Evolutionary conservation across 1,140 invertebrate genomes (phyloP).

Genomic region (Drosophila parvula): DNA sequence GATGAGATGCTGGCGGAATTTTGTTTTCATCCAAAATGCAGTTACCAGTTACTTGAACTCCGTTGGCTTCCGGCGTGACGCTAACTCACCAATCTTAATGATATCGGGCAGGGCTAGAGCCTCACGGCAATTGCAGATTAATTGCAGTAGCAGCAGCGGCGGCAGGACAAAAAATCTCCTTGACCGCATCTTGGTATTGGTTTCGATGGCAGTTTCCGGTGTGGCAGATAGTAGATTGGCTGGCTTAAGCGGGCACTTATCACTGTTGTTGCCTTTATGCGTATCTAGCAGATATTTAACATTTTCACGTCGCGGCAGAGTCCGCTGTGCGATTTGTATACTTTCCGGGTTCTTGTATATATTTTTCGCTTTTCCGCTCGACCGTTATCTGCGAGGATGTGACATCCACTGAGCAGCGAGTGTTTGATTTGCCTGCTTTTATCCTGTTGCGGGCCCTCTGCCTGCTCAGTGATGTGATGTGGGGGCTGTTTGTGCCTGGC

Average conservation of each 20-base stretch:
- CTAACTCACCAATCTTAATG: slow-evolving; percentile 78
- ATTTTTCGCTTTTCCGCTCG: slow-evolving; percentile 7
- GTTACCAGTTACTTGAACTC: background rate
- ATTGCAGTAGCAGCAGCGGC: slow-evolving; percentile 50
- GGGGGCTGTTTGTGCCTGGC: background rate
- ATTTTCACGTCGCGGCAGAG: slow-evolving; percentile 46
- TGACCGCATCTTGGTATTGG: slow-evolving; percentile 42
- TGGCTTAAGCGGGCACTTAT: slow-evolving; percentile 11
- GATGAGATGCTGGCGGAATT: slow-evolving; percentile 37
- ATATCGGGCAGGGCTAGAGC: slow-evolving; percentile 68
- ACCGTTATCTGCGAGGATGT: slow-evolving; percentile 53
- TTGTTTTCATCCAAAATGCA: slow-evolving; percentile 5
- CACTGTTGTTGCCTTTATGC: slow-evolving; percentile 4
- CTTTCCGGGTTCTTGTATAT: slow-evolving; percentile 8
- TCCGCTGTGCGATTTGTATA: slow-evolving; percentile 26
- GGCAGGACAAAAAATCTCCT: slow-evolving; percentile 33
- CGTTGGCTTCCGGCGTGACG: background rate
- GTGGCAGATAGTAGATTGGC: background rate
- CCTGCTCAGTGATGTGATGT: background rate
- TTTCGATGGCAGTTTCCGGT: slow-evolving; percentile 16
- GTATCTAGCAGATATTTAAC: slow-evolving; percentile 17
- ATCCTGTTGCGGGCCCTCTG: slow-evolving; percentile 61
- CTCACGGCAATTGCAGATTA: slow-evolving; percentile 28
- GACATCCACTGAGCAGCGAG: slow-evolving; percentile 63
- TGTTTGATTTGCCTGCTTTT: slow-evolving; percentile 52